Conservation (phyloP, 2,797 vertebrate species). For the Siniperca undulata region DNA sequence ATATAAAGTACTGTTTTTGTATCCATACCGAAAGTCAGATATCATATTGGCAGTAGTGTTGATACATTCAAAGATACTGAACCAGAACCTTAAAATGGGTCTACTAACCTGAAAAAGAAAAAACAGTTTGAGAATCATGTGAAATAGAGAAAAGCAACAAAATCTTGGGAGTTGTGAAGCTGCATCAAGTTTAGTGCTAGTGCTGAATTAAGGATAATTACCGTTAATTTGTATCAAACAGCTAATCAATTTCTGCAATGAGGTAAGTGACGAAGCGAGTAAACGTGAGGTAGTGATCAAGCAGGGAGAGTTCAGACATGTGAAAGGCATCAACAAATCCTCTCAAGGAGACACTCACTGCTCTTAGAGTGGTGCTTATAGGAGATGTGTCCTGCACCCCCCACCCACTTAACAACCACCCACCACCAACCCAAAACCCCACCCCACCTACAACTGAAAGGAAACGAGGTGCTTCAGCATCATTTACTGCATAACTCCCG, state of each 20-base stretch:
- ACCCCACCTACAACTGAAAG: constrained; percentile 27
- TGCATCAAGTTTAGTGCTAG: background rate
- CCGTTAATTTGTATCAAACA: background rate
- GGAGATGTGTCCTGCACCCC: constrained; percentile 25
- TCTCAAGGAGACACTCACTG: constrained; percentile 45
- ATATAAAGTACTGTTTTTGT: background rate
- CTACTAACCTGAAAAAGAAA: background rate
- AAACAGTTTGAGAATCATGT: background rate
- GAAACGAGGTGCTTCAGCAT: constrained; percentile 47
- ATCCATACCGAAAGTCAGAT: background rate
- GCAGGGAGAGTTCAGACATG: constrained; percentile 17
- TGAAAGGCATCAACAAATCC: constrained; percentile 33
- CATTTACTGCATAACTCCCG: constrained; percentile 34
- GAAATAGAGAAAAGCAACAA: background rate
- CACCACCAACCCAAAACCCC: constrained; percentile 5
- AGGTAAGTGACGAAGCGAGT: background rate
- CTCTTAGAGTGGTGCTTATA: constrained; percentile 39
- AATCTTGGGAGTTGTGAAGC: background rate
- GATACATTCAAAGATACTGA: background rate
- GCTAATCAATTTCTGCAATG: background rate
- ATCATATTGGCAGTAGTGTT: background rate
- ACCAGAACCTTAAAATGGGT: background rate
- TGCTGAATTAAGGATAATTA: background rate
- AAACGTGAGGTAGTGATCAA: background rate
- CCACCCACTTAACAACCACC: constrained; percentile 28